phyloP scores from a whole-genome alignment of 2,888 invertebrate genomes.

The Leucoma salicis region DNA sequence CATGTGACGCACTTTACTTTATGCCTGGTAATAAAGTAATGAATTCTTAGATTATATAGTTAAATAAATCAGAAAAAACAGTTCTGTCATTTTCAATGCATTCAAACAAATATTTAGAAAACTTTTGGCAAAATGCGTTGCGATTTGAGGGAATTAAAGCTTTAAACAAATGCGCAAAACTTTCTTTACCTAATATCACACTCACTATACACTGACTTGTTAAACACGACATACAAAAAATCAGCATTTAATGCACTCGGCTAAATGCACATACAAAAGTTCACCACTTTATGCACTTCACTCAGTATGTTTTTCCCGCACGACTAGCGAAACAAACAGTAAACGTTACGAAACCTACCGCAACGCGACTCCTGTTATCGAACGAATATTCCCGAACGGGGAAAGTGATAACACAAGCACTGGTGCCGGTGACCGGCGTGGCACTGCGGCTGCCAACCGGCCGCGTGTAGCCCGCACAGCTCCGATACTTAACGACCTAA shows the following conservation, averaged over 20 bases:
- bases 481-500: constrained; percentile 57
- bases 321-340: constrained; percentile 36
- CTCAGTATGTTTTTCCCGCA: constrained; percentile 26
- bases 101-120: too few species aligned
- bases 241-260: constrained; percentile 29
- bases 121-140: too few species aligned
- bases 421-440: constrained; percentile 69
- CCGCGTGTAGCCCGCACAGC: constrained; percentile 62
- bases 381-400: constrained; percentile 40
- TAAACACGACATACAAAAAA: constrained; percentile 32
- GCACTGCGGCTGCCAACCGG: constrained; percentile 72
- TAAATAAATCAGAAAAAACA: too few species aligned
- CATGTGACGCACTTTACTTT: too few species aligned
- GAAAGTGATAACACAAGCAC: constrained; percentile 48
- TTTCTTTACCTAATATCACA: constrained; percentile 36
- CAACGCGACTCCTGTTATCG: constrained; percentile 62
- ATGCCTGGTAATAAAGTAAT: too few species aligned
- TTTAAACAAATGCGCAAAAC: constrained; percentile 22
- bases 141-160: constrained; percentile 20
- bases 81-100: too few species aligned
- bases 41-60: too few species aligned
- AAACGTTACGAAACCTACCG: constrained; percentile 60
- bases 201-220: constrained; percentile 32
- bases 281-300: constrained; percentile 34
- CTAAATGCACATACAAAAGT: constrained; percentile 31